Evolutionary conservation across 2,888 invertebrate species (phyloP).

Genomic region (Bhutanitis thaidina): DNA sequence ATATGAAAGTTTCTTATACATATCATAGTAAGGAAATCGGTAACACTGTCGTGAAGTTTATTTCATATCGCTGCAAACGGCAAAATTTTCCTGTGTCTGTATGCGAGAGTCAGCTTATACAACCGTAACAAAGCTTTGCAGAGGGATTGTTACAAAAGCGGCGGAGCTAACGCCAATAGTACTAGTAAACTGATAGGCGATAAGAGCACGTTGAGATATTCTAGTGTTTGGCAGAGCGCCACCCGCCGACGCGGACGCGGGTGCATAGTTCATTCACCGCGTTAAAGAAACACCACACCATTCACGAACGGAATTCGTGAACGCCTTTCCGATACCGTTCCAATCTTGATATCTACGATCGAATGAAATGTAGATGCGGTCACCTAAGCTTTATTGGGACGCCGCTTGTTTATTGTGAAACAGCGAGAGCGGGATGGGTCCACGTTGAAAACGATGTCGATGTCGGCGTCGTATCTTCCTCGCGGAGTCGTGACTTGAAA

Average conservation of each 20-base stretch:
- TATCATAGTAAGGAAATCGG: no score
- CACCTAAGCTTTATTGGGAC: conserved; percentile 10
- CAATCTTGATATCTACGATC: conserved; percentile 9
- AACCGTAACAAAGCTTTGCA: conserved; percentile 8
- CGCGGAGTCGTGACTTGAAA: conserved; percentile 36
- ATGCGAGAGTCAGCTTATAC: not conserved
- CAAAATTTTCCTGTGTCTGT: not conserved
- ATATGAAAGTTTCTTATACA: no score
- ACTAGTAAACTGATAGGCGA: conserved; percentile 13
- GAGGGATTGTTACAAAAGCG: conserved; percentile 3
- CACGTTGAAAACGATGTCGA: conserved; percentile 26
- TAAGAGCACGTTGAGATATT: conserved; percentile 22
- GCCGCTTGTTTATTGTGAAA: conserved; percentile 7
- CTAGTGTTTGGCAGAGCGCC: conserved; percentile 30
- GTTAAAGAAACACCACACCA: not conserved
- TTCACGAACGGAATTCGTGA: not conserved
- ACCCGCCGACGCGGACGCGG: conserved; percentile 10
- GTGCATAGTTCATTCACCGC: conserved; percentile 12
- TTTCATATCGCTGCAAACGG: not conserved
- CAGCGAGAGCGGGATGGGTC: conserved; percentile 18
- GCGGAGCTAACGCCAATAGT: conserved; percentile 1
- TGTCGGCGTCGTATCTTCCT: conserved; percentile 16
- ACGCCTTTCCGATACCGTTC: not conserved
- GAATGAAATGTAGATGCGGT: not conserved
- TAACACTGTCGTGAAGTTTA: no score